phyloP scores from a whole-genome alignment of 2,888 invertebrate genomes.

The Gibbula magus region DNA sequence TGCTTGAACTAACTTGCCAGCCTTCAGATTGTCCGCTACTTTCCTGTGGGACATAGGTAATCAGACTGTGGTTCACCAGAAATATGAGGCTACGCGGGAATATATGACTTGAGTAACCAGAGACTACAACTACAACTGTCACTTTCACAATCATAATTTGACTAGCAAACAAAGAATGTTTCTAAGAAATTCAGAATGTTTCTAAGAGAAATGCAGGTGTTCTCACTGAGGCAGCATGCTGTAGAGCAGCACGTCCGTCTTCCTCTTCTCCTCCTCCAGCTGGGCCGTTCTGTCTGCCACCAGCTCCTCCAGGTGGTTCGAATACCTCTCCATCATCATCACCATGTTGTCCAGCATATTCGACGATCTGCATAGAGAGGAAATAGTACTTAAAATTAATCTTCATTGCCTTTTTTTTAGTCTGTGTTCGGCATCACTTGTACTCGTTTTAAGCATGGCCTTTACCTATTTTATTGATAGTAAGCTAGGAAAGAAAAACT shows the following conservation, averaged over 20 bases:
- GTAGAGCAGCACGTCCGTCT: conserved; percentile 65
- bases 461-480: no score
- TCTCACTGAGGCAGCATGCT: conserved; percentile 68
- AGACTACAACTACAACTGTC: no score
- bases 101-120: no score
- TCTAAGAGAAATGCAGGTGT: no score
- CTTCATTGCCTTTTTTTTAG: no score
- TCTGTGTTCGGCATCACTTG: no score
- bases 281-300: conserved; percentile 68
- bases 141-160: no score
- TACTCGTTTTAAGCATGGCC: no score
- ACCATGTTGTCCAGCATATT: conserved; percentile 70
- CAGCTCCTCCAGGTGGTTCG: conserved; percentile 69
- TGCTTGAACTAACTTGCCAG: conserved; percentile 65
- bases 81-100: no score
- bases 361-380: not conserved
- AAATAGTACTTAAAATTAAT: not conserved
- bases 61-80: not conserved
- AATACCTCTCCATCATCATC: conserved; percentile 71
- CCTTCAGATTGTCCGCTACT: conserved; percentile 71
- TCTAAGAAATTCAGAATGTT: no score
- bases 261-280: conserved; percentile 68
- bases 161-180: no score
- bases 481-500: no score
- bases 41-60: conserved; percentile 51